A percentile compares a stretch with the other conserved stretches of the same genome.
Evolutionary conservation across 2,113 vertebrate genomes (phyloP).

Genomic region (Grammomys dolichurus): DNA sequence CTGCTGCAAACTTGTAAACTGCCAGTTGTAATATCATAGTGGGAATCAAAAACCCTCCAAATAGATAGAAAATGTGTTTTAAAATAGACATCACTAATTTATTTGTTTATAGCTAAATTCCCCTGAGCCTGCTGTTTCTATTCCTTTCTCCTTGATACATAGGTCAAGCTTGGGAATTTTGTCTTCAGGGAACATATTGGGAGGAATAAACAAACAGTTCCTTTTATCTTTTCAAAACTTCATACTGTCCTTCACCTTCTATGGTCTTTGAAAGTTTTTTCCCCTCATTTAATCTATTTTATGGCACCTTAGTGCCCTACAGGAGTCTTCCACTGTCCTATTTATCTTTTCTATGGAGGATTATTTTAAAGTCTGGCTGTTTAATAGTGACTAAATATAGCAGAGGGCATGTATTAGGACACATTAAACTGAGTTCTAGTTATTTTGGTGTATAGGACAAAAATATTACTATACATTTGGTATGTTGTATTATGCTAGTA

Average conservation of each 20-base stretch:
- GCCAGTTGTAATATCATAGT: not conserved
- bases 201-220: slow-evolving; percentile 48
- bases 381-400: slow-evolving; percentile 80
- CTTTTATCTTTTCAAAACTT: slow-evolving; percentile 66
- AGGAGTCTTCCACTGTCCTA: slow-evolving; percentile 63
- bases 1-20: slow-evolving; percentile 11
- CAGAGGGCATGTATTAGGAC: slow-evolving; percentile 69
- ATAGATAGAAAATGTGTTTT: slow-evolving; percentile 36
- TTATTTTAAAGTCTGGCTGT: slow-evolving; percentile 78
- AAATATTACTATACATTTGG: slow-evolving; percentile 64
- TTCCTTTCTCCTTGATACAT: slow-evolving; percentile 37
- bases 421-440: slow-evolving; percentile 70
- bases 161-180: slow-evolving; percentile 58
- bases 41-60: not conserved
- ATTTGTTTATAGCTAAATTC: slow-evolving; percentile 64
- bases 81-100: slow-evolving; percentile 56
- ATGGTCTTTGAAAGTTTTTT: slow-evolving; percentile 73
- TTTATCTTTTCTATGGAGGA: slow-evolving; percentile 78
- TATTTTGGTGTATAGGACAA: slow-evolving; percentile 65
- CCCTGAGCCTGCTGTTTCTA: slow-evolving; percentile 5
- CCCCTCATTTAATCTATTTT: slow-evolving; percentile 77
- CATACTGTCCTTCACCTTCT: slow-evolving; percentile 72
- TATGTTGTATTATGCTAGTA: slow-evolving; percentile 50
- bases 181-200: slow-evolving; percentile 33
- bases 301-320: slow-evolving; percentile 51